Conservation (phyloP, 2,797 vertebrate species). For the Tarsius wallacei region DNA sequence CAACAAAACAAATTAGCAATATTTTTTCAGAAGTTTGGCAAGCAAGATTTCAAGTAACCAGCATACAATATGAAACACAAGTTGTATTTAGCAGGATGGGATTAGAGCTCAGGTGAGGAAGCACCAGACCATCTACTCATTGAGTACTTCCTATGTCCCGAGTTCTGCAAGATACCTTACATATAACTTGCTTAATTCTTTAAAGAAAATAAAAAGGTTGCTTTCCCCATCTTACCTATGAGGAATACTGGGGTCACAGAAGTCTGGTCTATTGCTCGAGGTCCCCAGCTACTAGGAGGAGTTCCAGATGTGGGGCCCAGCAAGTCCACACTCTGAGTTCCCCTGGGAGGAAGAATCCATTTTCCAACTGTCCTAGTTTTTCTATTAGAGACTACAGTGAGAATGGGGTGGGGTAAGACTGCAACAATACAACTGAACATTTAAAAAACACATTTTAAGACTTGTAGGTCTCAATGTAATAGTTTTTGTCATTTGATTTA, state of each 20-base stretch:
- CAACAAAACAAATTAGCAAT: conserved; percentile 5
- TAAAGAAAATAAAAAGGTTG: background rate
- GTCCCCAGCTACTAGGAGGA: background rate
- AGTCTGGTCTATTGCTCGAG: too few species aligned
- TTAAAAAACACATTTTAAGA: conserved; percentile 57
- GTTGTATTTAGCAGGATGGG: background rate
- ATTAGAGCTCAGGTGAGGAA: background rate
- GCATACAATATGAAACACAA: background rate
- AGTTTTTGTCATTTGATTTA: conserved; percentile 59
- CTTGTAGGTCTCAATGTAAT: conserved; percentile 52
- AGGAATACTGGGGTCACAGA: background rate
- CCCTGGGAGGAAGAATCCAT: background rate
- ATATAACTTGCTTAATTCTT: background rate
- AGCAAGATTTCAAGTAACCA: background rate
- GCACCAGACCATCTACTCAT: background rate
- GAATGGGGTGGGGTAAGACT: background rate
- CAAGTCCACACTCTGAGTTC: background rate
- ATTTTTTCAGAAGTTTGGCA: background rate
- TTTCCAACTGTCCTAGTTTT: background rate
- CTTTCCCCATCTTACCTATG: background rate
- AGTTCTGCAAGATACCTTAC: background rate
- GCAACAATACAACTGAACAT: background rate
- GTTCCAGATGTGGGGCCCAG: background rate
- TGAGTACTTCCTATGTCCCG: background rate
- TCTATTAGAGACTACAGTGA: background rate